Conservation (phyloP, 35 echinoderm and acorn worm species). For the Apostichopus parvimensis region DNA sequence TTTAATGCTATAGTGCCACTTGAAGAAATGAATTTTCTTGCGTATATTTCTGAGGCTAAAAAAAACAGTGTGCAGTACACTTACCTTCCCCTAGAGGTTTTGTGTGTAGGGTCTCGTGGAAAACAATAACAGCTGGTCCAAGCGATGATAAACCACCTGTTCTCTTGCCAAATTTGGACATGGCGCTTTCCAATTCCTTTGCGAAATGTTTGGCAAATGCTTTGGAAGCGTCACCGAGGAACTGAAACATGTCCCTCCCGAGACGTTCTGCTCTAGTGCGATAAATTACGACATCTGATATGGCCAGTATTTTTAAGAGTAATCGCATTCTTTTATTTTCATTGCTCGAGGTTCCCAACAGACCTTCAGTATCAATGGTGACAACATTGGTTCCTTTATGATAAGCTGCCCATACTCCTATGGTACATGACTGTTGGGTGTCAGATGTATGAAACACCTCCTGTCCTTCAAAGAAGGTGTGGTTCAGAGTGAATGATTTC, state of each 20-base stretch:
- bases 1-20: no score
- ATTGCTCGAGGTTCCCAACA: conserved; percentile 80
- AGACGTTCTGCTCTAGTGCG: conserved; percentile 84
- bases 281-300: conserved; percentile 97
- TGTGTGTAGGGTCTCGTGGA: conserved; percentile 95
- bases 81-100: conserved; percentile 73
- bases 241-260: conserved; percentile 84
- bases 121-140: conserved; percentile 93
- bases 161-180: conserved; percentile 57
- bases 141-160: conserved; percentile 69
- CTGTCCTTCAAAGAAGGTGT: conserved; percentile 87
- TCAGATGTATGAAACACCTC: conserved; percentile 89
- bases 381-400: conserved; percentile 72
- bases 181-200: conserved; percentile 64
- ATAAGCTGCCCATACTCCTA: conserved; percentile 94
- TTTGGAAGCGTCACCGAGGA: conserved; percentile 92
- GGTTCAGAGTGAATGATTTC: conserved; percentile 93
- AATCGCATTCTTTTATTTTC: conserved; percentile 93
- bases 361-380: conserved; percentile 87
- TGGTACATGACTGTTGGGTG: conserved; percentile 89
- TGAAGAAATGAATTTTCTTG: no score
- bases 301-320: conserved; percentile 88
- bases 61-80: neutral
- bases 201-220: conserved; percentile 89
- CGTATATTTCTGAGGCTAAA: no score